Base-by-base conservation (phyloP, 37 sponge, comb jelly and placozoan species). In the Ianthella basta region DNA sequence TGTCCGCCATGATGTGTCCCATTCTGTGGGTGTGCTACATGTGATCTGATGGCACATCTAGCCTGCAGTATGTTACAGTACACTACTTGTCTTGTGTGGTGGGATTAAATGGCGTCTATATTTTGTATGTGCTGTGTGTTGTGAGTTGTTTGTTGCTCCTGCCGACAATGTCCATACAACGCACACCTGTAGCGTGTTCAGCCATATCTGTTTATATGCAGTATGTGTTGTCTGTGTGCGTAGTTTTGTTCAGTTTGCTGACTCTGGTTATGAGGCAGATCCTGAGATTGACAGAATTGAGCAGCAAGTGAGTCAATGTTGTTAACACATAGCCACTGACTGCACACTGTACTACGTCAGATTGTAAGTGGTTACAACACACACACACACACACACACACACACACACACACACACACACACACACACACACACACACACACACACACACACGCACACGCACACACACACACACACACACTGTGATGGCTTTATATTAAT, bases 241-340 rank as follows among this genome's bases (percentile, higher is more conserved):
- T 16, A 64, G 80, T 24, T 92, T 92, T 82, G 87, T 92, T 4
- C 67, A 79, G 6, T 92, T 92, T 82, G 68, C 82, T 15, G 92
- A 92, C 23, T 92, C 92, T 0, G 60, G 84, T 0, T 92, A 92
- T 57, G 63, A 84, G 39, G 86, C 90, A 55, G 90, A 92, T 54
- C 87, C 87, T 54, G 78, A 79, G 34, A 92, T 92, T 53, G 27
- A 81, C 12, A 32, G 15, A 0, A 80, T 92, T 15, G 93, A 92
- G 60, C 38, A 79, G 20, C 21, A 80, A 86, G 92, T 88, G 57
- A 24, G 79, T 59, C 53, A 16, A 33, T 34, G 29, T 15, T 16
- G 23, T 19, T 56, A 19, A 56, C 59, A 18, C 59, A 18, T 56
- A 56, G 59, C 15, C 15, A 56, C 59, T 56, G 59, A 19, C 18